Conservation (phyloP, 2,888 invertebrate species). For the Aphidius colemani region DNA sequence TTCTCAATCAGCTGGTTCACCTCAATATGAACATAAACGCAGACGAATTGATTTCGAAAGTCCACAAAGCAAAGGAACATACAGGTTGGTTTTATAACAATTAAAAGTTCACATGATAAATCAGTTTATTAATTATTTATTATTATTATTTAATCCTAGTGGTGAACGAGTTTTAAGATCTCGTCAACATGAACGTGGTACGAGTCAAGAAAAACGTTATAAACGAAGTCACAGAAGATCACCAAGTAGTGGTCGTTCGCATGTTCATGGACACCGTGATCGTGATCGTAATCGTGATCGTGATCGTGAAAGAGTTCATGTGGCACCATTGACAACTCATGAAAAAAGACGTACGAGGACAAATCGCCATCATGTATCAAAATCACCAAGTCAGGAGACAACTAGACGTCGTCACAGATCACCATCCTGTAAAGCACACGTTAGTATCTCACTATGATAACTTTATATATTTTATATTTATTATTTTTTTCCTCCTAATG, state of each 20-base stretch:
- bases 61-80: constrained; percentile 63
- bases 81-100: constrained; percentile 65
- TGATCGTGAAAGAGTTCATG: constrained; percentile 39
- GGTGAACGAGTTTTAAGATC: constrained; percentile 67
- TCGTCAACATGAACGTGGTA: constrained; percentile 73
- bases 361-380: constrained; percentile 51
- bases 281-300: constrained; percentile 20
- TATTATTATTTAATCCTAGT: constrained; percentile 54
- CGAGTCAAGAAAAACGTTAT: constrained; percentile 79
- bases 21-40: constrained; percentile 70
- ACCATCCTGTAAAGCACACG: constrained; percentile 55
- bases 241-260: constrained; percentile 73
- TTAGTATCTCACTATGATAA: constrained; percentile 42
- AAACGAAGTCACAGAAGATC: constrained; percentile 85
- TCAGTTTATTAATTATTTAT: not conserved
- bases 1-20: constrained; percentile 59
- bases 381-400: constrained; percentile 49
- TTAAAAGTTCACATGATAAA: not conserved
- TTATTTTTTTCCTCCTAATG: not conserved
- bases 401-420: constrained; percentile 52
- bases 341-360: constrained; percentile 42
- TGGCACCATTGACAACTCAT: constrained; percentile 43
- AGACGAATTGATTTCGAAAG: constrained; percentile 73
- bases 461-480: constrained; percentile 1
- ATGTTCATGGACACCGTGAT: constrained; percentile 47